phyloP scores from a whole-genome alignment of 2,888 invertebrate genomes.

The Diaprepes abbreviatus region DNA sequence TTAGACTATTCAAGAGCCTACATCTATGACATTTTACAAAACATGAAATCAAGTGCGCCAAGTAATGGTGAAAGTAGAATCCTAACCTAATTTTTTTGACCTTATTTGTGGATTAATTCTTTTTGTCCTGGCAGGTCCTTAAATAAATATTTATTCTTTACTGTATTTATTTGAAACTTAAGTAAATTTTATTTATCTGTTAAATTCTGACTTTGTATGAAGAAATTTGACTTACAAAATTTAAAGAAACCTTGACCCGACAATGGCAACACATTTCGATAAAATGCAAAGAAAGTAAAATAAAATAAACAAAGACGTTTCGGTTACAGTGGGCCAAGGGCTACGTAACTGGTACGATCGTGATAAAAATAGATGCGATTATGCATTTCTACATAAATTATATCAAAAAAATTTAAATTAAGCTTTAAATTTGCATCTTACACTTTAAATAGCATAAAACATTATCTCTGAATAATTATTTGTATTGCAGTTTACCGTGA shows the following conservation, averaged over 20 bases:
- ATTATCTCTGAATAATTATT: neutral
- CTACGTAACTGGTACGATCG: neutral
- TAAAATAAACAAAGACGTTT: neutral
- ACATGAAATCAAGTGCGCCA: too few species aligned
- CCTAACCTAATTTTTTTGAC: too few species aligned
- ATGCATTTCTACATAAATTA: neutral
- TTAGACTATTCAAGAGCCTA: too few species aligned
- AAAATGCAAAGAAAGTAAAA: neutral
- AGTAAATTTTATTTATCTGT: too few species aligned
- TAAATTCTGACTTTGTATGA: too few species aligned
- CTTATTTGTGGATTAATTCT: too few species aligned
- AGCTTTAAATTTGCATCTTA: neutral
- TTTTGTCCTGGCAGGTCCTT: too few species aligned
- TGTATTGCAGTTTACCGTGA: neutral
- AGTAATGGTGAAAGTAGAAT: too few species aligned
- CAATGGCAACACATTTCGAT: neutral
- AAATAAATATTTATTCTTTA: too few species aligned
- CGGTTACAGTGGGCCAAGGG: neutral
- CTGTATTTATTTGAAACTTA: too few species aligned
- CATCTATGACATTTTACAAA: too few species aligned
- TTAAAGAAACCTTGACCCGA: neutral
- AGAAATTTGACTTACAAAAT: neutral
- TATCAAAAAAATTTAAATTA: neutral
- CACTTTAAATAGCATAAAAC: neutral
- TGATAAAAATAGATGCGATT: neutral